These are phyloP conservation scores for Vulpes ferrilata DNA, from an alignment of 2,113 vertebrate genomes.

Conservation along the genomic window DNA sequence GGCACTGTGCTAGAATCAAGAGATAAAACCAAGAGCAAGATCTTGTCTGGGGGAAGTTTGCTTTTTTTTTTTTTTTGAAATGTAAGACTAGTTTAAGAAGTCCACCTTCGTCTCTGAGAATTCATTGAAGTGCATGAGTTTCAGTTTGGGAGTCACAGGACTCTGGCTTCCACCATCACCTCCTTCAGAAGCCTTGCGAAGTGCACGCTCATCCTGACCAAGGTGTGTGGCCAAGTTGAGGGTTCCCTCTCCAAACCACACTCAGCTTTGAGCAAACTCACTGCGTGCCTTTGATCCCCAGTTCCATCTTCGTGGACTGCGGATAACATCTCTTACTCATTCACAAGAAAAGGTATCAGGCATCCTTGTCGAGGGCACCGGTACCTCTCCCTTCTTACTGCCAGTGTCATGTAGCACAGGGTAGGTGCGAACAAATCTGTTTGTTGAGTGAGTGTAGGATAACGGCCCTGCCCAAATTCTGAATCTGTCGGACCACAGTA, in stretches of 20 bases:
- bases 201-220: fast-evolving
- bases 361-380: too few relatives aligned
- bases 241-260: background rate
- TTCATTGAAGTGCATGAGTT: background rate
- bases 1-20: too few relatives aligned
- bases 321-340: background rate
- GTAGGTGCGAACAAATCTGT: background rate
- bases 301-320: background rate
- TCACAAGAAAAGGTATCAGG: background rate
- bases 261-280: background rate
- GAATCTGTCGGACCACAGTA: background rate
- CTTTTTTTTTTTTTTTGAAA: background rate
- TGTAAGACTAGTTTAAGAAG: background rate
- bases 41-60: background rate
- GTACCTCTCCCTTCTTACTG: background rate
- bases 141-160: background rate
- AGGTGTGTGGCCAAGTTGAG: fast-evolving
- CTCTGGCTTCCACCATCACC: background rate
- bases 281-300: background rate
- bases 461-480: background rate
- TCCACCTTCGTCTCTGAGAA: background rate
- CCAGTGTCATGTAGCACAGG: background rate
- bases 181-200: background rate
- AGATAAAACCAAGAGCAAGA: background rate
- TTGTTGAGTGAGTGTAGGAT: background rate